Percentiles rank a stretch among this genome's conserved stretches.
Conservation (phyloP, 2,888 invertebrate species). For the Tenthredo scrophulariae region DNA sequence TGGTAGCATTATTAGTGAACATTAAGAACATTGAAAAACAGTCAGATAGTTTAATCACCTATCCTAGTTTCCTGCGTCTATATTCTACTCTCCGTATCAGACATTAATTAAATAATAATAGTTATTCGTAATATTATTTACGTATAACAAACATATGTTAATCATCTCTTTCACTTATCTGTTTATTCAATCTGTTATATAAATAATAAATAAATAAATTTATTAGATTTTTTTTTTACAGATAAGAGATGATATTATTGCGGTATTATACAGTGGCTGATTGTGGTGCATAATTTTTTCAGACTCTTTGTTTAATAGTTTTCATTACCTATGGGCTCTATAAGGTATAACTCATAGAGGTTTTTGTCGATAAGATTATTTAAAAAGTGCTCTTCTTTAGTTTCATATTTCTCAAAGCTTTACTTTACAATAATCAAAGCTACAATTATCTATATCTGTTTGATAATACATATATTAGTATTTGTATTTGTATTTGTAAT, state of each 20-base stretch:
- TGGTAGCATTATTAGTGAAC: constrained; percentile 27
- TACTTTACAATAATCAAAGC: constrained; percentile 4
- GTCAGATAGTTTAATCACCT: constrained; percentile 63
- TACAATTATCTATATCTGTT: neutral
- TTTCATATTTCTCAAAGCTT: neutral
- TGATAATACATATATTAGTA: neutral
- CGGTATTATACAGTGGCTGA: constrained; percentile 18
- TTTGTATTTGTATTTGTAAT: neutral
- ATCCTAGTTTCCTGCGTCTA: constrained; percentile 2
- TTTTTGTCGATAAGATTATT: constrained; percentile 4
- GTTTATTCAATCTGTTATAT: neutral
- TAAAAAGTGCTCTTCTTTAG: neutral
- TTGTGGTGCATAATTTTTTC: constrained; percentile 37
- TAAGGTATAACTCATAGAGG: neutral
- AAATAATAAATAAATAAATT: constrained; percentile 15
- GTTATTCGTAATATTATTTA: neutral
- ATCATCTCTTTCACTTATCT: neutral
- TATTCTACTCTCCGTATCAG: constrained; percentile 18
- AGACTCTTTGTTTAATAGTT: constrained; percentile 20
- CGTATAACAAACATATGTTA: neutral
- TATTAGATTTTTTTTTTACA: neutral
- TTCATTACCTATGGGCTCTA: neutral
- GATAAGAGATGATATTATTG: constrained; percentile 3
- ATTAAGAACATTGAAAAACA: constrained; percentile 71
- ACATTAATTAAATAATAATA: neutral